Conservation (phyloP, 2,888 invertebrate species). For the Hemithea aestivaria region DNA sequence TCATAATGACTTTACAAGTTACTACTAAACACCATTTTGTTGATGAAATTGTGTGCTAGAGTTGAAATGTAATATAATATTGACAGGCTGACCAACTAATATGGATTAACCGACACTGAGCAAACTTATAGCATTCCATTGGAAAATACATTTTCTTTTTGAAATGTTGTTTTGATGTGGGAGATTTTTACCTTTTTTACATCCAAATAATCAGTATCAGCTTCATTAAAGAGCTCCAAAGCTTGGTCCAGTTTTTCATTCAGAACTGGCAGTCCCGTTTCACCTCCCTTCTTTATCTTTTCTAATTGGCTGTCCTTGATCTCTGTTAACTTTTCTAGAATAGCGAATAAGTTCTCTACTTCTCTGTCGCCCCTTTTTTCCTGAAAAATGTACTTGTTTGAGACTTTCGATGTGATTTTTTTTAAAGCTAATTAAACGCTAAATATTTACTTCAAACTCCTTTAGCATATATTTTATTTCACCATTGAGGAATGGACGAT, state of each 20-base stretch:
- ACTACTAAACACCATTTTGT: too few species aligned
- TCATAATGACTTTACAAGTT: too few species aligned
- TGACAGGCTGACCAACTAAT: too few species aligned
- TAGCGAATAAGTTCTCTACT: slow-evolving; percentile 87
- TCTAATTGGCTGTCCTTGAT: slow-evolving; percentile 87
- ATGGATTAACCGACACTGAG: too few species aligned
- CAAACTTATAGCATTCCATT: too few species aligned
- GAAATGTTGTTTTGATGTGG: neutral
- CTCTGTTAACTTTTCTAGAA: slow-evolving; percentile 87
- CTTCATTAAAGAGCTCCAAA: slow-evolving; percentile 79
- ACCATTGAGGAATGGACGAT: slow-evolving; percentile 90
- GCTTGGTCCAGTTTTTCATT: slow-evolving; percentile 83
- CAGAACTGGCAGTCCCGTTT: slow-evolving; percentile 80
- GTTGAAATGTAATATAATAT: too few species aligned
- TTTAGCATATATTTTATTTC: slow-evolving; percentile 90
- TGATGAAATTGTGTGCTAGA: too few species aligned
- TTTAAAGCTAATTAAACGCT: too few species aligned
- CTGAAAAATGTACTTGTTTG: slow-evolving; percentile 59
- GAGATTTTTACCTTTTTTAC: slow-evolving; percentile 70
- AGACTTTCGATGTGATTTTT: too few species aligned
- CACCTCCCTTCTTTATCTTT: slow-evolving; percentile 81
- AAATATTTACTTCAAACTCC: slow-evolving; percentile 87
- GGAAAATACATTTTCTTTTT: too few species aligned
- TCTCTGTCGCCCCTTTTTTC: slow-evolving; percentile 88
- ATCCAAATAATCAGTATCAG: slow-evolving; percentile 80